These are phyloP conservation scores for Fregata magnificens DNA, from an alignment of 2,113 vertebrate species.

Conservation along the genomic window DNA sequence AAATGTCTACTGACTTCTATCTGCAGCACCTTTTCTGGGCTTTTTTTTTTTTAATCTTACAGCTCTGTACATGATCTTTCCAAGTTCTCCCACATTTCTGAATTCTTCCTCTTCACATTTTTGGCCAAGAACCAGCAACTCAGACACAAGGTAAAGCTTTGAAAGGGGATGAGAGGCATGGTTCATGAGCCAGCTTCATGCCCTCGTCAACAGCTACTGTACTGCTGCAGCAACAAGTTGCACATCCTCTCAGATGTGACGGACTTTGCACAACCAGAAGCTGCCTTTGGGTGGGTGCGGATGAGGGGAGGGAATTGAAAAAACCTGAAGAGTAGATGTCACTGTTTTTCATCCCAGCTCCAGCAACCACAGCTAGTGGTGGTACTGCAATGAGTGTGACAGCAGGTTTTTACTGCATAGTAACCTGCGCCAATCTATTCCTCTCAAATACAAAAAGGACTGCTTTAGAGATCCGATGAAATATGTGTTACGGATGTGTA, in stretches of 20 bases:
- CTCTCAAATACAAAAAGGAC: neutral
- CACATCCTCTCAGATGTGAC: neutral
- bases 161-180: neutral
- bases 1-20: neutral
- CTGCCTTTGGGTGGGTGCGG: neutral
- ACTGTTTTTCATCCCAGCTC: neutral
- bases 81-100: neutral
- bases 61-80: neutral
- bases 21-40: neutral
- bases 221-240: neutral
- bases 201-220: neutral
- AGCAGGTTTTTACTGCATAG: neutral
- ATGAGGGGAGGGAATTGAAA: neutral
- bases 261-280: neutral
- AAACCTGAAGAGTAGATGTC: neutral
- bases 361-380: neutral
- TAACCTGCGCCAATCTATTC: neutral
- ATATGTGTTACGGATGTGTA: fast-evolving
- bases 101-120: neutral
- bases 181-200: neutral
- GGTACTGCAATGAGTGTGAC: neutral
- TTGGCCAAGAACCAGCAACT: neutral
- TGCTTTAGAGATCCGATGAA: neutral
- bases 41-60: neutral
- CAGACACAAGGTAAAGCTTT: neutral